These are phyloP conservation scores for Cottoperca gobio DNA, from an alignment of 2,797 vertebrate genomes.

Conservation along the genomic window DNA sequence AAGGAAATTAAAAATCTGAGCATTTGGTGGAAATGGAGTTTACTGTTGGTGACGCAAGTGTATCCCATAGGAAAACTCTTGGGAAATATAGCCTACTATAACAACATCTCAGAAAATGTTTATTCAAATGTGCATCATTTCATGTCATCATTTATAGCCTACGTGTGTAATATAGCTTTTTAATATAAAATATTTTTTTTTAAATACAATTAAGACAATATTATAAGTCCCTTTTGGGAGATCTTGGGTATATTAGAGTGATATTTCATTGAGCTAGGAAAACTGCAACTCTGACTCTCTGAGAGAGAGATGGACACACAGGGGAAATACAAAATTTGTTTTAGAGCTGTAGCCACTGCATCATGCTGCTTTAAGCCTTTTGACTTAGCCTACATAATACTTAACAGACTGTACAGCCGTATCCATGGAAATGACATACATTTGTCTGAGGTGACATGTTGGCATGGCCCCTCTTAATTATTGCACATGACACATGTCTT, in stretches of 20 bases:
- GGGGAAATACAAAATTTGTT: conserved; percentile 64
- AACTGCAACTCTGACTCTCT: not conserved
- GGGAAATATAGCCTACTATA: not conserved
- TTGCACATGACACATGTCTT: conserved; percentile 33
- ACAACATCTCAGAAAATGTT: not conserved
- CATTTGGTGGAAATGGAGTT: conserved; percentile 47
- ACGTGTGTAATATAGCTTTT: not conserved
- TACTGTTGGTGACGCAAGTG: conserved; percentile 47
- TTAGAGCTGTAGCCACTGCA: conserved; percentile 43
- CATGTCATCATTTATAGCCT: not conserved
- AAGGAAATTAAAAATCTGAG: conserved; percentile 58
- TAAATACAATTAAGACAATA: not conserved
- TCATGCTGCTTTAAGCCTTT: conserved; percentile 69
- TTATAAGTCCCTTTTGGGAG: not conserved
- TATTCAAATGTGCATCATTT: not conserved
- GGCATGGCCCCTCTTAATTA: conserved; percentile 38
- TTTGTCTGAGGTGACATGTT: conserved; percentile 66
- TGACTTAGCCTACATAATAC: conserved; percentile 73
- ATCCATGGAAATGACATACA: conserved; percentile 79
- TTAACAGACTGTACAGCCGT: conserved; percentile 61
- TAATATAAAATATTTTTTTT: not conserved
- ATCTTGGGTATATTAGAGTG: not conserved
- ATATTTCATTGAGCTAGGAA: conserved; percentile 41
- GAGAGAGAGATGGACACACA: conserved; percentile 6
- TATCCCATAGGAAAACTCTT: conserved; percentile 47